phyloP scores from a whole-genome alignment of 37 sponge, comb jelly and placozoan genomes.

The Bolinopsis microptera region DNA sequence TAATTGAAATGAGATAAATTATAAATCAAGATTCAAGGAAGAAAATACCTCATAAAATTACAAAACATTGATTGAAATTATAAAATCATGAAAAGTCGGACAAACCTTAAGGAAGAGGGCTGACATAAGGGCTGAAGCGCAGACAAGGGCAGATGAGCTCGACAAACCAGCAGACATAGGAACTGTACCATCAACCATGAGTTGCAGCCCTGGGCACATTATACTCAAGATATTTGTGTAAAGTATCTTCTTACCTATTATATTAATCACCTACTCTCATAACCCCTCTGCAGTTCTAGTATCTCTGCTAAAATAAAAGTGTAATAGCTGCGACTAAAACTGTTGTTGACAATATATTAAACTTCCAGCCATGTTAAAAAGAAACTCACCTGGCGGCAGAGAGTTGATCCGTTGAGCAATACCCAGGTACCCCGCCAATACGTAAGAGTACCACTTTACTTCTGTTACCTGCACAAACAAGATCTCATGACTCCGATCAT shows the following conservation, averaged over 20 bases:
- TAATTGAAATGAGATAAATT: too few relatives aligned
- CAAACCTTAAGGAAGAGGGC: conserved; percentile 69
- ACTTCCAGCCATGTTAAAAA: too few relatives aligned
- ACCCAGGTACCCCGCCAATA: conserved; percentile 49
- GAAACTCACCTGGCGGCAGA: not conserved
- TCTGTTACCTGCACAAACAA: not conserved
- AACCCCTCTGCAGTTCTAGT: too few relatives aligned
- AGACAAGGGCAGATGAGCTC: conserved; percentile 97
- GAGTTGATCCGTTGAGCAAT: conserved; percentile 20
- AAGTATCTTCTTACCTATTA: not conserved
- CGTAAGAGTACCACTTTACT: conserved; percentile 58
- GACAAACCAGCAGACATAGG: conserved; percentile 85
- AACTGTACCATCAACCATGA: conserved; percentile 81
- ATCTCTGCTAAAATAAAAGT: too few relatives aligned
- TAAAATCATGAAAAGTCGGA: too few relatives aligned
- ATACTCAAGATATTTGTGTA: too few relatives aligned
- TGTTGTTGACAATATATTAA: too few relatives aligned
- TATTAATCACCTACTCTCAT: too few relatives aligned
- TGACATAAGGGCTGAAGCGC: conserved; percentile 86
- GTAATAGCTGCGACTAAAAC: too few relatives aligned
- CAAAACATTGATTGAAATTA: not conserved
- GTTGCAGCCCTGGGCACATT: conserved; percentile 72
- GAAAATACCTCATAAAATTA: not conserved
- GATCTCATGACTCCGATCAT: too few relatives aligned
- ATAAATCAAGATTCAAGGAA: too few relatives aligned